Base-by-base conservation (phyloP, 1,140 invertebrate species). In the Macrotrachela quadricornifera region DNA sequence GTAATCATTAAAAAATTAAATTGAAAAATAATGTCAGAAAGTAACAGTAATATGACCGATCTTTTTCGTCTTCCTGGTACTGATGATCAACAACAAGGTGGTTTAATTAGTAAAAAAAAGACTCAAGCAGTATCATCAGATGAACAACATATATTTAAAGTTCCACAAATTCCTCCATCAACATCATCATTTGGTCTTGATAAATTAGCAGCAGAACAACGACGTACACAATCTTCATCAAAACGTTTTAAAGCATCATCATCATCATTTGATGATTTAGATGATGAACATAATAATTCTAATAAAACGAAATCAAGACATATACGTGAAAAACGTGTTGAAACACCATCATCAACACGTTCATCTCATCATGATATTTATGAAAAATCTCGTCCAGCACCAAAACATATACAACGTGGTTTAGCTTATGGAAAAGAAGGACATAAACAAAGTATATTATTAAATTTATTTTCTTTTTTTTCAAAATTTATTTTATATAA, bases 151-250 rank as follows among this genome's bases (percentile, higher is more conserved):
- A 52, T 49, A 18, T 65, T 69, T 62, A 86, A 86, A 71, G 78
- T 81, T 59, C 81, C 82, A 1, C 56, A 54, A 0, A 10, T 60
- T 14, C 78, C 78, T 37, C 49, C 41, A 37, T 44, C 36, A 51
- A 41, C 41, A 15, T 51, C 49, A 16, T n/a, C 44, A 13, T 21
- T 51, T 1, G 49, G 49, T 51, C 49, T 51, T 37, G 49, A 51
- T 45, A 30, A 37, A 37, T 21, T 51, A 37, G 49, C 49, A 15
- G 49, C 49, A 44, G 8, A 67, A 63, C 59, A 73, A 74, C 13
- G 91, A 86, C 0, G 62, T 83, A 13, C 68, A 92, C 10, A 87
- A 87, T 1, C 71, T 94, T 17, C 87, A 95, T 30, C 21, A 8
- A 30, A 30, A 30, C 21, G 21, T 30, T 8, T 8, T 2, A 30